A percentile compares a stretch with the other conserved stretches of the same genome.
These are phyloP conservation scores for Porites lutea DNA, from an alignment of 64 coral and sea anemone species.

Conservation along the genomic window DNA sequence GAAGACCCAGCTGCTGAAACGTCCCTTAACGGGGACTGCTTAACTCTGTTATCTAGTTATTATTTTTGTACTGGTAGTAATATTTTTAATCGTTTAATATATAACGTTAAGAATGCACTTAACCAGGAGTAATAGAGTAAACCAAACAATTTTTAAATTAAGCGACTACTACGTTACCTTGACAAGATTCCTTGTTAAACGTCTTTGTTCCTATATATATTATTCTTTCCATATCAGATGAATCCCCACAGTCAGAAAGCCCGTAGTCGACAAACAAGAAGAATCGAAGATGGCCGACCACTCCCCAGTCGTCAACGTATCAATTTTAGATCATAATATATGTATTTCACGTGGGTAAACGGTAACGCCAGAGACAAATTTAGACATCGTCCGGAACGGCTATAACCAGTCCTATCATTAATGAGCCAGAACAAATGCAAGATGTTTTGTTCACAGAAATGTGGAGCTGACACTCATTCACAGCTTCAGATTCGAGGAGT, in stretches of 20 bases:
- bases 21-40: too few relatives aligned
- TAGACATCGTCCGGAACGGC: background rate
- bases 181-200: too few relatives aligned
- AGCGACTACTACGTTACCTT: too few relatives aligned
- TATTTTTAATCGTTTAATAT: too few relatives aligned
- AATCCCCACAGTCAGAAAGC: background rate
- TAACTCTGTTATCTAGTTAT: too few relatives aligned
- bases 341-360: slow-evolving; percentile 18
- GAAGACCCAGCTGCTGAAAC: too few relatives aligned
- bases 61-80: too few relatives aligned
- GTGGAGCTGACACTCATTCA: background rate
- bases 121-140: too few relatives aligned
- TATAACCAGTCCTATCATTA: background rate
- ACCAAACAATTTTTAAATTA: too few relatives aligned
- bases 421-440: background rate
- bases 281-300: slow-evolving; percentile 1
- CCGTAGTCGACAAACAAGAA: background rate
- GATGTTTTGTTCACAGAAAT: background rate
- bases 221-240: too few relatives aligned
- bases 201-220: too few relatives aligned
- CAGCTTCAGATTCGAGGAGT: background rate
- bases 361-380: background rate
- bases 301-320: slow-evolving; percentile 27
- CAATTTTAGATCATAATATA: slow-evolving; percentile 62
- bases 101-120: too few relatives aligned